phyloP scores from a whole-genome alignment of 2,888 invertebrate species.

The Clistopyga incitator region DNA sequence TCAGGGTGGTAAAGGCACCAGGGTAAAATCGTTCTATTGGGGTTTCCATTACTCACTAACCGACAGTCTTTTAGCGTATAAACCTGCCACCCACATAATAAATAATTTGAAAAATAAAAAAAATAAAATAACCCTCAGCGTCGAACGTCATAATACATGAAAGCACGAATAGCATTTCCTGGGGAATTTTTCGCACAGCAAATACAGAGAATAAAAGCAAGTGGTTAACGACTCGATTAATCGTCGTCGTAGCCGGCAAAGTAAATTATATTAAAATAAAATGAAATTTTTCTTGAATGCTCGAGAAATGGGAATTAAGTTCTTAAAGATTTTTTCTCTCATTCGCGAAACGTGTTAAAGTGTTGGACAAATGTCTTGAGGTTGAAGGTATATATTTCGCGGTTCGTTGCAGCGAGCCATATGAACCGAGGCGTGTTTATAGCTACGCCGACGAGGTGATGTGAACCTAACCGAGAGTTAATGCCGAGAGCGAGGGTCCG shows the following conservation, averaged over 20 bases:
- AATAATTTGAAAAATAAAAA: background rate
- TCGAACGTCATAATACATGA: conserved; percentile 27
- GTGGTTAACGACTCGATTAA: conserved; percentile 69
- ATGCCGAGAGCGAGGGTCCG: conserved; percentile 49
- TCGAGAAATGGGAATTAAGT: conserved; percentile 63
- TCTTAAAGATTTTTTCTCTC: conserved; percentile 20
- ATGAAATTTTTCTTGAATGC: conserved; percentile 38
- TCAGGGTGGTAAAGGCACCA: conserved; percentile 41
- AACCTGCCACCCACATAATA: background rate
- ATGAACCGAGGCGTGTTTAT: conserved; percentile 59
- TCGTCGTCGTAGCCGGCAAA: conserved; percentile 53
- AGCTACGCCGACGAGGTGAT: conserved; percentile 44
- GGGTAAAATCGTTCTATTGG: conserved; percentile 43
- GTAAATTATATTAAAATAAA: conserved; percentile 57
- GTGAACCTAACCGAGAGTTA: conserved; percentile 63
- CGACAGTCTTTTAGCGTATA: conserved; percentile 3
- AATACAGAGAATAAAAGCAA: conserved; percentile 49
- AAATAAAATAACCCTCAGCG: background rate
- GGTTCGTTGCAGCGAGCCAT: conserved; percentile 53
- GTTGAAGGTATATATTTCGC: conserved; percentile 52
- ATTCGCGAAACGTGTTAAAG: conserved; percentile 5
- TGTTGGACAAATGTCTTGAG: conserved; percentile 62
- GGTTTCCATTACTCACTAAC: conserved; percentile 29
- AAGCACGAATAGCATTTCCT: conserved; percentile 50
- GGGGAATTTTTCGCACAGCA: conserved; percentile 22